Evolutionary conservation across 2,797 vertebrate genomes (phyloP).

Genomic region (Chaetophractus vellerosus): DNA sequence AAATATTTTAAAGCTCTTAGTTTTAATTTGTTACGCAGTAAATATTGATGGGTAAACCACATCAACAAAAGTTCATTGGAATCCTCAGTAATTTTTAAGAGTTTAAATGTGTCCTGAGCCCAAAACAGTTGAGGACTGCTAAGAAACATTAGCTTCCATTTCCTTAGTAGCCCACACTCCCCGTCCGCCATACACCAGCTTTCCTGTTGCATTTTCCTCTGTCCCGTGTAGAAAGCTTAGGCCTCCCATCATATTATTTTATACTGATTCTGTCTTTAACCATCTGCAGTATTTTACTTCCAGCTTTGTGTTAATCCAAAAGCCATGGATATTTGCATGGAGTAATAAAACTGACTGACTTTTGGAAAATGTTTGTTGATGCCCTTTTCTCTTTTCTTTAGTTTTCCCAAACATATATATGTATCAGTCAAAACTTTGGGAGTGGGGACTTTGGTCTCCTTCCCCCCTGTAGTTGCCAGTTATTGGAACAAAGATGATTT

Average conservation of each 20-base stretch:
- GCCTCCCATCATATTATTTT: not conserved
- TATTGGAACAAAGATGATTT: conserved; percentile 9
- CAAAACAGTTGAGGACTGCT: not conserved
- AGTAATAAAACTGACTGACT: not conserved
- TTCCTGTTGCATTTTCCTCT: not conserved
- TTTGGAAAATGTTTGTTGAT: not conserved
- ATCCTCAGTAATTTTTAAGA: not conserved
- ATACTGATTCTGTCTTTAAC: not conserved
- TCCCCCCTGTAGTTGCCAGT: not conserved
- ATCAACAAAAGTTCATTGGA: not conserved
- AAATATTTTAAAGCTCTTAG: not conserved
- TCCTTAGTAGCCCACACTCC: not conserved
- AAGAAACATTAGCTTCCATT: not conserved
- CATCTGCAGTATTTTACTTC: conserved; percentile 1
- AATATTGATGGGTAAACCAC: not conserved
- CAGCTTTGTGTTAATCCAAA: not conserved
- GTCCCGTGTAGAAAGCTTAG: too few relatives aligned
- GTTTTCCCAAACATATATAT: not conserved
- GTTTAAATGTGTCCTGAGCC: not conserved
- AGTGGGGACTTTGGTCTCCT: not conserved
- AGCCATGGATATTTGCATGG: not conserved
- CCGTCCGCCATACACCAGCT: not conserved
- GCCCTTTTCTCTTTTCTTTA: not conserved
- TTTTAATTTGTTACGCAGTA: not conserved
- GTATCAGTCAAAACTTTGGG: not conserved